Evolutionary conservation across 2,113 vertebrate genomes (phyloP).

Genomic region (Ginglymostoma cirratum): DNA sequence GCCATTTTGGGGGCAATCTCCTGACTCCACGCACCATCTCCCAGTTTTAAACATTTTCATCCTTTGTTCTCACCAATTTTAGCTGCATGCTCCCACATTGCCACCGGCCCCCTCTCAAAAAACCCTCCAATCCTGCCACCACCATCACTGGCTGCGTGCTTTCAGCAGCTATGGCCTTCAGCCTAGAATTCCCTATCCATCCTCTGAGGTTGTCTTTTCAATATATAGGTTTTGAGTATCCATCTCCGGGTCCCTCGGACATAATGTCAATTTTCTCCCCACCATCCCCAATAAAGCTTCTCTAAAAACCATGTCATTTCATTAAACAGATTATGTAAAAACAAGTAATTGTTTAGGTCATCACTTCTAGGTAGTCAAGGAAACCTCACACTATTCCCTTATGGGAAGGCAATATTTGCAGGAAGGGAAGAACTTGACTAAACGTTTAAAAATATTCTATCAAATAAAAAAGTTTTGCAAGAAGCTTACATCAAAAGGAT

Average conservation of each 20-base stretch:
- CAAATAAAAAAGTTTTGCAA: not conserved
- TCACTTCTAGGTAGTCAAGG: not conserved
- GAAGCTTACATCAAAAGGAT: not conserved
- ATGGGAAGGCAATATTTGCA: not conserved
- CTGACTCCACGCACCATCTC: no score
- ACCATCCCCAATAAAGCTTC: no score
- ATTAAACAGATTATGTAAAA: not conserved
- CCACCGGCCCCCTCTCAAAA: no score
- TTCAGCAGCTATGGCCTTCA: no score
- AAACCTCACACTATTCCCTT: not conserved
- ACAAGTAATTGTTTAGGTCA: not conserved
- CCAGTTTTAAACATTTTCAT: not conserved
- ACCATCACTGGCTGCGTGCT: not conserved
- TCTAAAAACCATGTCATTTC: not conserved
- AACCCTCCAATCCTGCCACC: no score
- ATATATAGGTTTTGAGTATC: no score
- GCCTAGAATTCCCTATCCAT: no score
- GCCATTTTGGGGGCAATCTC: no score
- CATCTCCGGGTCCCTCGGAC: no score
- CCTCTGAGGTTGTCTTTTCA: no score
- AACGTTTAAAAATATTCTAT: not conserved
- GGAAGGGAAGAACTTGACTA: not conserved
- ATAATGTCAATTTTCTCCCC: no score
- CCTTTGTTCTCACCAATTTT: not conserved
- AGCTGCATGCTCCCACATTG: no score